Base-by-base conservation (phyloP, 2,888 invertebrate species). In the Scaptomyza tumidula region DNA sequence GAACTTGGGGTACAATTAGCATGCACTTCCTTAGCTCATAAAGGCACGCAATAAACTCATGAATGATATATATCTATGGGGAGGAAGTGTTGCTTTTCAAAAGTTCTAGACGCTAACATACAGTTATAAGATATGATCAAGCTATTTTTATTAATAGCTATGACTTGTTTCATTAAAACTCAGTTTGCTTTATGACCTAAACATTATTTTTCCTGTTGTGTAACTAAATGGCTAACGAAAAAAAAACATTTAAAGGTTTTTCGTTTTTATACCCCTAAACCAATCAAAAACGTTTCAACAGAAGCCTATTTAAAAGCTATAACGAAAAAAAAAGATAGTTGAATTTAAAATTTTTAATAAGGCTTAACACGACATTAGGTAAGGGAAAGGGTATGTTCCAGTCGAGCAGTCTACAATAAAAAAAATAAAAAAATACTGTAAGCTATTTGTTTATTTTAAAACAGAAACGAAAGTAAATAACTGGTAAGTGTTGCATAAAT, bases 41-140 rank as follows among this genome's bases (percentile, higher is more conserved):
- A 50, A 31, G 52, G 49, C 83, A 88, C 86, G 86, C 88, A 71
- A 88, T 46, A 68, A 74, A 44, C 65, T 76, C 70, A 86, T 83
- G 41, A 80, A 66, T 65, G 55, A 54, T 50, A n/a, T 50, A n/a
- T 31, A 41, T 48, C 49, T 62, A 59, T 49, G 49, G 44, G 29
- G 10, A 10, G 13, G 48, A 46, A 29, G 41, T 41, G 14, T 39
- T 35, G 50, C 58, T 46, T 52, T 44, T 43, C n/a, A 31, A 45
- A 45, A 31, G 14, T 45, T 39, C 27, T 44, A 45, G 35, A 37
- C 10, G n/a, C 44, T 33, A 31, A 24, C 39, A n/a, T 31, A 59
- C 53, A 65, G 52, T 65, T 53, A 37, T 43, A 43, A 57, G 64
- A 66, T 73, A 67, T 75, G 73, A 78, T 87, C 88, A 75, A 64